Evolutionary conservation across 2,888 invertebrate species (phyloP), one percentile per base, ranked within the genome.

Genomic region (Eubasilissa splendida): DNA sequence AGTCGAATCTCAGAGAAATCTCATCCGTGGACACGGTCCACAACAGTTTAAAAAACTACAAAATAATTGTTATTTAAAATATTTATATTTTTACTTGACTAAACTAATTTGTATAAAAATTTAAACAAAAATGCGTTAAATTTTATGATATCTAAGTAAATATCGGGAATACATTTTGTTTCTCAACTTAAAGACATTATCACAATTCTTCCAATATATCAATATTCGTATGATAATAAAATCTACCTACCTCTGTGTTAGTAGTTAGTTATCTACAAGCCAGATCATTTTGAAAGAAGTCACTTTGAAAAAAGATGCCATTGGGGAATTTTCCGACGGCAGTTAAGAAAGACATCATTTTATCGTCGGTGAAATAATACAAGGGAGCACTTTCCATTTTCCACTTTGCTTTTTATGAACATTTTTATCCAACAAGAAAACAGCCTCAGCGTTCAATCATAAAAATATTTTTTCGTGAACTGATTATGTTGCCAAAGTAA

Each of bases 331-430:
- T 42, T 63, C 70, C 70, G 4, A 33, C 33, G 76, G 80, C 76
- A 65, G 80, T 80, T 80, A 80, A 76, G 76, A 59, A 80, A 68
- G 68, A 14, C 70, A 76, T 80, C 70, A 75, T 79, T 76, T 80
- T 70, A 80, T 76, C 53, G 68, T 42, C 50, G 53, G 33, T 53
- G 54, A 76, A 22, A 60, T 65, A 42, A 65, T 42, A 73, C 60
- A 73, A 73, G 73, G 65, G 73, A 59, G 65, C 22, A 22, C 56
- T 56, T 73, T 56, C 54, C 4, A 31, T 76, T 65, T 76, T 76
- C 65, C 54, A 54, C 65, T 65, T 54, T 52, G 11, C 65, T 54
- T 65, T 76, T 76, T 76, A 53, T 14, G 60, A 12, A 76, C 33
- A 70, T 60, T 65, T 60, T 76, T 73, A 60, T 70, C 33, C 10